Evolutionary conservation across 2,113 vertebrate genomes (phyloP).

Genomic region (Datnioides undecimradiatus): DNA sequence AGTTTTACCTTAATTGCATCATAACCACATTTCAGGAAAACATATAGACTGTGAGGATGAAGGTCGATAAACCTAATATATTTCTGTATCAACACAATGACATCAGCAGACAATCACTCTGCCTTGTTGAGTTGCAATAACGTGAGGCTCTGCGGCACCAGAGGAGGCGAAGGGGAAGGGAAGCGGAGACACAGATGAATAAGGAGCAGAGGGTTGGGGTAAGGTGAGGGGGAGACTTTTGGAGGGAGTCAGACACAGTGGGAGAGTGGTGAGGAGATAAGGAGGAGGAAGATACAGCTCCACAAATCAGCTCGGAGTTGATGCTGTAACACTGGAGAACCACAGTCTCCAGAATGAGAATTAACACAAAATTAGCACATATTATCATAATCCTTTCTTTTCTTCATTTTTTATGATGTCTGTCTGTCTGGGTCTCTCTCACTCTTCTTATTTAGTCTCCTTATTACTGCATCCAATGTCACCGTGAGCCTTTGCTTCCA

Average conservation of each 20-base stretch:
- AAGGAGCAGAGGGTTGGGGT: no score
- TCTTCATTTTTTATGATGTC: constrained; percentile 38
- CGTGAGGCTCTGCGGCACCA: neutral
- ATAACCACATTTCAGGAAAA: constrained; percentile 12
- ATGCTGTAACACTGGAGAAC: constrained; percentile 33
- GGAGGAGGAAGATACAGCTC: constrained; percentile 1
- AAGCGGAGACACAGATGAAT: neutral
- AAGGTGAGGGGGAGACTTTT: neutral
- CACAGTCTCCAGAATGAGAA: constrained; percentile 47
- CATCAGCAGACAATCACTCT: neutral
- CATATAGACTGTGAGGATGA: neutral
- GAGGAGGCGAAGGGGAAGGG: neutral
- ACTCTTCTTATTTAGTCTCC: constrained; percentile 6
- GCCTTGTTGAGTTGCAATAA: neutral
- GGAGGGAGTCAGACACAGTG: constrained; percentile 25
- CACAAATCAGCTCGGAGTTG: constrained; percentile 52
- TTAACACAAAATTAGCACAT: constrained; percentile 68
- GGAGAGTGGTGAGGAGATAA: constrained; percentile 28
- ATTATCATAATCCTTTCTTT: constrained; percentile 67
- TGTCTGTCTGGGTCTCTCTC: constrained; percentile 26
- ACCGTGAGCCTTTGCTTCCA: constrained; percentile 26
- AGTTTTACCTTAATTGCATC: constrained; percentile 12
- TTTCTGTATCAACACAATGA: neutral
- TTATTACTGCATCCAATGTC: constrained; percentile 25
- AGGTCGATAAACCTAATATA: neutral